Percentiles rank a stretch among this genome's conserved stretches.
These are phyloP conservation scores for Thaleichthys pacificus DNA, from an alignment of 2,797 vertebrate species.

Conservation along the genomic window DNA sequence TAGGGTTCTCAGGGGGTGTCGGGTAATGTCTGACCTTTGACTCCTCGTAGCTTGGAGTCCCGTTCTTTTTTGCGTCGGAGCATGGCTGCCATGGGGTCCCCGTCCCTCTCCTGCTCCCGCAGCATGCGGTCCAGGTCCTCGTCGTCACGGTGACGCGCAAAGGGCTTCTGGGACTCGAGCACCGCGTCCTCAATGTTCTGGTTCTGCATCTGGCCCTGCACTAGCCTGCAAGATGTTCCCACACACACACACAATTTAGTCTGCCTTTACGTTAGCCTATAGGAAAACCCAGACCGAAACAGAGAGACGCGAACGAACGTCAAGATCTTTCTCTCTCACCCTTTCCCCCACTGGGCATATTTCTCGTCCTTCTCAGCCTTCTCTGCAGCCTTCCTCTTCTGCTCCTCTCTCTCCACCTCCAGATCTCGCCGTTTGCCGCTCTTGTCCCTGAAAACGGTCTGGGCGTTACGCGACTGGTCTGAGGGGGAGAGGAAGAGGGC, in stretches of 20 bases:
- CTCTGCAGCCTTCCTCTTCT: constrained; percentile 78
- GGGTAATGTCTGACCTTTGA: constrained; percentile 40
- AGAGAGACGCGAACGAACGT: too few species aligned
- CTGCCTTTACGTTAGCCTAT: background rate
- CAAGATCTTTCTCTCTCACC: constrained; percentile 71
- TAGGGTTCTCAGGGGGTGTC: background rate
- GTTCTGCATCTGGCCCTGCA: constrained; percentile 85
- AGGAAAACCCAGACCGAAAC: background rate
- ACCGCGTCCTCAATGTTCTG: constrained; percentile 87
- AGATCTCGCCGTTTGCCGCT: constrained; percentile 86
- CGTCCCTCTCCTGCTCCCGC: constrained; percentile 90
- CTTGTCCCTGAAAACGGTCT: constrained; percentile 92
- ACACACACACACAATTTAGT: background rate
- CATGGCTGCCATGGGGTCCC: constrained; percentile 95
- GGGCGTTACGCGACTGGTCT: constrained; percentile 51
- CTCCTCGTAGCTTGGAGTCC: constrained; percentile 72
- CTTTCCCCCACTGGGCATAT: constrained; percentile 93
- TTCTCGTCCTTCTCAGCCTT: constrained; percentile 83
- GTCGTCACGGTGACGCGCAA: constrained; percentile 90
- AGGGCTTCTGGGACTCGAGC: constrained; percentile 88
- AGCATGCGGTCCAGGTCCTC: constrained; percentile 92
- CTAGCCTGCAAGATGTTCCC: constrained; percentile 73
- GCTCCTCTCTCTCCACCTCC: constrained; percentile 81
- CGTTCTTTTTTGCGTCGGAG: constrained; percentile 85
- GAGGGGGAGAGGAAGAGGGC: too few species aligned